phyloP scores from a whole-genome alignment of 2,888 invertebrate species.

The Thymelicus acteon region DNA sequence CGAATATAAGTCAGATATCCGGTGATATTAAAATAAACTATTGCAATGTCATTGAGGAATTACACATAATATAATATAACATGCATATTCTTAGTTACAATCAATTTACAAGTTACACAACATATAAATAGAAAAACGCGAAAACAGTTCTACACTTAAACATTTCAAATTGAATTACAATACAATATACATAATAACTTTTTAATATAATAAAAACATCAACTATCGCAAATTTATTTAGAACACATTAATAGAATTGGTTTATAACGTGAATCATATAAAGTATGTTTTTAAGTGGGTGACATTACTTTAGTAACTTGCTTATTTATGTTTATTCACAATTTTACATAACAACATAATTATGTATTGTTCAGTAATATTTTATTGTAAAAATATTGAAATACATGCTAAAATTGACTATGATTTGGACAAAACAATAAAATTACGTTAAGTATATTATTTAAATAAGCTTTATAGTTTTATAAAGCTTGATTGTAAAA shows the following conservation, averaged over 20 bases:
- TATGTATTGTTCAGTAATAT: not conserved
- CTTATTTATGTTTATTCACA: not conserved
- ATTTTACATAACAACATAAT: not conserved
- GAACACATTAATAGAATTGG: conserved; percentile 26
- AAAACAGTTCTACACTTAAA: conserved; percentile 16
- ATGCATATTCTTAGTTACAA: conserved; percentile 15
- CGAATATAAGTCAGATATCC: conserved; percentile 46
- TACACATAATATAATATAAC: not conserved
- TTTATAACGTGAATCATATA: conserved; percentile 21
- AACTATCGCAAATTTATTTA: conserved; percentile 28
- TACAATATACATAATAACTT: conserved; percentile 27
- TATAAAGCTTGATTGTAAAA: conserved; percentile 6
- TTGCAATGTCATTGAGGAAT: conserved; percentile 29
- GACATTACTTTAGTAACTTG: not conserved
- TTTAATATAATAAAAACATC: conserved; percentile 31
- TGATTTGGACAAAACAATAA: conserved; percentile 21
- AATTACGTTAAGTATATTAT: not conserved
- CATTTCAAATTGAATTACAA: conserved; percentile 25
- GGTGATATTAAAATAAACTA: conserved; percentile 49
- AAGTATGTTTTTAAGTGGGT: not conserved
- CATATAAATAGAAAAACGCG: conserved; percentile 23
- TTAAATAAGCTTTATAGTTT: not conserved
- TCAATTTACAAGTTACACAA: conserved; percentile 22
- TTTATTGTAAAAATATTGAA: conserved; percentile 18
- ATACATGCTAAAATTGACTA: conserved; percentile 30